Conservation (phyloP, 2,113 vertebrate genomes). For the Hemibates koningsi region DNA sequence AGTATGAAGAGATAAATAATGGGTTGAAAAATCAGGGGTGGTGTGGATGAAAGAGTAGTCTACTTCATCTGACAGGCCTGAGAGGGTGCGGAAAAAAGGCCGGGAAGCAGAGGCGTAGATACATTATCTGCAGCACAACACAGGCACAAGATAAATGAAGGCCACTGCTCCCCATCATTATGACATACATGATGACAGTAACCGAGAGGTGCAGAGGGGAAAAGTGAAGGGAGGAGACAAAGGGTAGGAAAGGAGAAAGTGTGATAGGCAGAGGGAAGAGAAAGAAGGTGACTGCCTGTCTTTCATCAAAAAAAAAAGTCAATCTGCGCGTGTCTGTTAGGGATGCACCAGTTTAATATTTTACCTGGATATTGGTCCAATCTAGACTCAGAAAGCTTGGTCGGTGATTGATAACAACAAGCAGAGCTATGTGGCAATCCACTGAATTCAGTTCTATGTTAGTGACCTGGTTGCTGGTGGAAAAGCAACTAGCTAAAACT, state of each 20-base stretch:
- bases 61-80: neutral
- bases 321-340: neutral
- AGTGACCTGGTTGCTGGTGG: neutral
- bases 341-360: neutral
- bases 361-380: neutral
- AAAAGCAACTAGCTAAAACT: neutral
- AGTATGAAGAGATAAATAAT: neutral
- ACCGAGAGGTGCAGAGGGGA: neutral
- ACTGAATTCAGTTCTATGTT: neutral
- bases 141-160: neutral
- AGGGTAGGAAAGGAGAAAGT: neutral
- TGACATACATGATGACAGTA: neutral
- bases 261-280: neutral
- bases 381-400: neutral
- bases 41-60: neutral
- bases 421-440: neutral
- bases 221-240: neutral
- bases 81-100: neutral
- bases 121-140: neutral
- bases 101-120: neutral
- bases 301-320: neutral
- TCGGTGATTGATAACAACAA: neutral
- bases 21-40: neutral
- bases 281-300: neutral
- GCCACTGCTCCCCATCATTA: neutral